These are phyloP conservation scores for Phortica magna DNA, from an alignment of 2,888 invertebrate species.

Conservation along the genomic window DNA sequence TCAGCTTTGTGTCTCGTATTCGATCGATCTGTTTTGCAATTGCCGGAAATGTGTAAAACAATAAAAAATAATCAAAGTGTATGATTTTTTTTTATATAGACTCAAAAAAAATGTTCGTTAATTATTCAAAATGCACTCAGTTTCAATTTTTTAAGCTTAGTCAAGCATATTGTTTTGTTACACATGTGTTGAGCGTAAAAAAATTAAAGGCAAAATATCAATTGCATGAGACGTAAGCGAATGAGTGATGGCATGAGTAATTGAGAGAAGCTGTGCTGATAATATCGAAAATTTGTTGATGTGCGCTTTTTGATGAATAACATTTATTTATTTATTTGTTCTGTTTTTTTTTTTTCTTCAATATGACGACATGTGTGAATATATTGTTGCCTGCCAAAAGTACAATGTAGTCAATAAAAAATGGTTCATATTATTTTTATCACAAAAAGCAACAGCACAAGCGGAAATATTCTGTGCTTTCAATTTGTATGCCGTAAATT, in stretches of 20 bases:
- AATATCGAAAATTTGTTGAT: no score
- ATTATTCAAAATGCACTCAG: neutral
- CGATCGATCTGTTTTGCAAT: neutral
- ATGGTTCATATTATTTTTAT: no score
- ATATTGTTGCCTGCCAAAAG: no score
- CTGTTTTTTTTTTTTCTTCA: no score
- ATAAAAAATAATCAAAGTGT: neutral
- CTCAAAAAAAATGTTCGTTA: neutral
- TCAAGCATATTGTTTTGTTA: neutral
- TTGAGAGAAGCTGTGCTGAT: neutral
- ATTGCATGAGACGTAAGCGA: neutral
- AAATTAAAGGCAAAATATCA: neutral
- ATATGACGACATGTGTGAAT: no score
- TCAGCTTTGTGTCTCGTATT: neutral
- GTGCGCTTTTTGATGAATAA: no score
- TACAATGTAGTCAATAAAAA: no score
- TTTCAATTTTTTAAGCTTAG: slow-evolving; percentile 4
- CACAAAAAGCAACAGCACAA: no score
- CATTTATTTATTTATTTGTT: no score
- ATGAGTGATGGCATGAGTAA: neutral
- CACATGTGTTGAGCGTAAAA: no score
- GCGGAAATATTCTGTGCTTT: no score
- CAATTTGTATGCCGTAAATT: no score
- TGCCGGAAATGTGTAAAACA: slow-evolving; percentile 16
- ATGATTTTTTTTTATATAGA: neutral